phyloP scores from a whole-genome alignment of 2,888 invertebrate genomes.

The Chirona hameri region DNA sequence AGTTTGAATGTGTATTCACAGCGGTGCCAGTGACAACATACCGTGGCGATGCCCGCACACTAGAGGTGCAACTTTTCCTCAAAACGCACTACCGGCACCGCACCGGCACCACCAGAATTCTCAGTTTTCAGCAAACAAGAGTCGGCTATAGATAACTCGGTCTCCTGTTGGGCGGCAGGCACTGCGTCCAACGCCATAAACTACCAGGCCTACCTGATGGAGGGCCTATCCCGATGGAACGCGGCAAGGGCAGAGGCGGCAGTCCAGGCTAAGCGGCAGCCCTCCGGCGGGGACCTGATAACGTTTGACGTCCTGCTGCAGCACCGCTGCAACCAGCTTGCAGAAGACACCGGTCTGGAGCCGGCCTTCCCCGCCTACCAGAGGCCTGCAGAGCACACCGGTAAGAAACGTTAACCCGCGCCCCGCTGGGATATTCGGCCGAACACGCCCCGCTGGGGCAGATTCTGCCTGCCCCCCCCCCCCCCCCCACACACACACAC shows the following conservation, averaged over 20 bases:
- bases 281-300: background rate
- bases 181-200: background rate
- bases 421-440: no score
- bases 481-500: no score
- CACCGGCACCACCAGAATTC: no score
- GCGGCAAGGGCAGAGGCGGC: background rate
- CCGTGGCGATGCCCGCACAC: no score
- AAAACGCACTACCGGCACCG: no score
- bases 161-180: background rate
- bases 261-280: background rate
- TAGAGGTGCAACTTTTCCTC: no score
- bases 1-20: no score
- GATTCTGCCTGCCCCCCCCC: no score
- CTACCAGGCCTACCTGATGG: background rate
- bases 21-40: no score
- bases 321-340: background rate
- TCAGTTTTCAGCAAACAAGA: background rate
- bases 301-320: background rate
- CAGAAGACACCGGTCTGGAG: background rate
- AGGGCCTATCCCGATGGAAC: background rate
- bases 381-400: background rate
- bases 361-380: background rate
- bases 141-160: no score
- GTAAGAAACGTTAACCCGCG: background rate
- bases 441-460: no score